Percentiles rank a stretch among this genome's conserved stretches.
These are phyloP conservation scores for Buathra laborator DNA, from an alignment of 2,888 invertebrate species.

Conservation along the genomic window DNA sequence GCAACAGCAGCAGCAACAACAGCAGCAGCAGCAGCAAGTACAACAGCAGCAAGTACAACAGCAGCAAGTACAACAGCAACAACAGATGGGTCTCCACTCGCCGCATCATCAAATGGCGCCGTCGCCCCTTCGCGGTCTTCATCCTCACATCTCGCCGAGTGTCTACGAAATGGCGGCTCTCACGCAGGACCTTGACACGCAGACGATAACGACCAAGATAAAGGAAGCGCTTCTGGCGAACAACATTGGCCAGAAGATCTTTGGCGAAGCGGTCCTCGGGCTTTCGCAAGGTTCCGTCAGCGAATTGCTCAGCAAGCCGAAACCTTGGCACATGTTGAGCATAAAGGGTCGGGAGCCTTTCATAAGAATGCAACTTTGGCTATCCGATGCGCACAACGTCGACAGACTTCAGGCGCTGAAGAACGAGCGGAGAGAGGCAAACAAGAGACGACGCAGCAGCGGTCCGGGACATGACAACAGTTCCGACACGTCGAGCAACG, in stretches of 20 bases:
- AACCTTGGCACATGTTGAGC: constrained; percentile 99
- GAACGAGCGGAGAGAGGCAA: constrained; percentile 96
- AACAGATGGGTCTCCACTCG: constrained; percentile 87
- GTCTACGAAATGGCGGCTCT: constrained; percentile 99
- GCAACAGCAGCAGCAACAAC: constrained; percentile 85
- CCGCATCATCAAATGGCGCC: constrained; percentile 88
- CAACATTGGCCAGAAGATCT: constrained; percentile 99
- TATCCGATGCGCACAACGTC: constrained; percentile 97
- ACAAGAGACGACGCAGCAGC: constrained; percentile 94
- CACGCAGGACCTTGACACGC: constrained; percentile 98
- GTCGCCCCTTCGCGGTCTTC: constrained; percentile 90
- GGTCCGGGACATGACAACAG: constrained; percentile 95
- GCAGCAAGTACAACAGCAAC: constrained; percentile 87
- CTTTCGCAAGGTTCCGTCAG: constrained; percentile 98
- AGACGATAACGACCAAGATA: constrained; percentile 97
- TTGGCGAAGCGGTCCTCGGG: constrained; percentile 98
- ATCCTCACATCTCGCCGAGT: constrained; percentile 96
- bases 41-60: constrained; percentile 84
- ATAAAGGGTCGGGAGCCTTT: constrained; percentile 99
- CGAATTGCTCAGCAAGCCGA: constrained; percentile 98
- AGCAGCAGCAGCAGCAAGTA: constrained; percentile 86
- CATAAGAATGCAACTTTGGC: constrained; percentile 98
- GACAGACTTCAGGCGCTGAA: constrained; percentile 96
- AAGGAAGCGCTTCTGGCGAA: constrained; percentile 98
- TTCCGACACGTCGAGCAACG: constrained; percentile 95